Conservation (phyloP, 1,140 invertebrate species). For the Drosophila nigromelanica region DNA sequence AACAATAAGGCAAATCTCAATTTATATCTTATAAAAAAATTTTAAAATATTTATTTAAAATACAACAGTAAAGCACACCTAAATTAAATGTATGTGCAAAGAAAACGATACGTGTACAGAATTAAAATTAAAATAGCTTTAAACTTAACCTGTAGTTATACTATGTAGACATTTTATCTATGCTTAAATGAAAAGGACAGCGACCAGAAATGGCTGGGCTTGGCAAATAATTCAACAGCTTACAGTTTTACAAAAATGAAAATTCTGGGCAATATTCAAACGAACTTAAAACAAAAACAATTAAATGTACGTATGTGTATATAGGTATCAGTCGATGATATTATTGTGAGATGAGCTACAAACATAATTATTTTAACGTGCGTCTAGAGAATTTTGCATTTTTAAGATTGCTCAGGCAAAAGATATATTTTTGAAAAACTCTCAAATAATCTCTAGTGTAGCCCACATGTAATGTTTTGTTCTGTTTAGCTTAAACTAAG, state of each 20-base stretch:
- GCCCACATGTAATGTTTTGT: conserved; percentile 44
- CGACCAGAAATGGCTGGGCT: conserved; percentile 39
- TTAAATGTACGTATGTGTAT: conserved; percentile 37
- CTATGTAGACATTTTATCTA: conserved; percentile 31
- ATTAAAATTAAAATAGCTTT: conserved; percentile 41
- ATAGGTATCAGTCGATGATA: conserved; percentile 76
- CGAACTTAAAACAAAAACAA: conserved; percentile 32
- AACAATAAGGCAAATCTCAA: conserved; percentile 15
- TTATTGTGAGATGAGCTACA: conserved; percentile 62
- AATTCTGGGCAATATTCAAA: conserved; percentile 42
- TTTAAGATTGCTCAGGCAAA: conserved; percentile 25
- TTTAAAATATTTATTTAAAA: conserved; percentile 66
- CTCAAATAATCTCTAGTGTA: conserved; percentile 24
- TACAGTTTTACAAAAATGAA: conserved; percentile 42
- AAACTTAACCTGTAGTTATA: conserved; percentile 31
- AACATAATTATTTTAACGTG: conserved; percentile 37
- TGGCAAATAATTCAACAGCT: conserved; percentile 63
- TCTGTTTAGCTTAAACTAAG: conserved; percentile 54
- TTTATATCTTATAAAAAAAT: conserved; percentile 46
- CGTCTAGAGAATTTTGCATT: conserved; percentile 30
- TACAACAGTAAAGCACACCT: conserved; percentile 61
- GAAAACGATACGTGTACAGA: conserved; percentile 48
- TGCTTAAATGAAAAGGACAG: conserved; percentile 47
- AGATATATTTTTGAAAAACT: conserved; percentile 10
- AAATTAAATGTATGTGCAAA: conserved; percentile 33